Evolutionary conservation across 2,113 vertebrate genomes (phyloP).

Genomic region (Gasterosteus aculeatus): DNA sequence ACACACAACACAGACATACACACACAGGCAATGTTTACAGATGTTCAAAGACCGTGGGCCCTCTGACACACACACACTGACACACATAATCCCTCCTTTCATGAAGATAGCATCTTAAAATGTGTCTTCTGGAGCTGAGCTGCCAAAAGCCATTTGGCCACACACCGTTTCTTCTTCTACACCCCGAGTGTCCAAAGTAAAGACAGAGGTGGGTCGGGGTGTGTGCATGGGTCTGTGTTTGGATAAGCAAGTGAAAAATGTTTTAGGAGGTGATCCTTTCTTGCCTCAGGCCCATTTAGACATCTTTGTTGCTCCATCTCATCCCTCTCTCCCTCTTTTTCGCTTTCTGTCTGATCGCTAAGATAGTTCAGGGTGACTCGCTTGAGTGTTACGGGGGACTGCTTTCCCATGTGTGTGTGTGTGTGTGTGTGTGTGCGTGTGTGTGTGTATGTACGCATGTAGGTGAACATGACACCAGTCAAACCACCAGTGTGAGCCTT

Average conservation of each 20-base stretch:
- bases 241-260: constrained; percentile 78
- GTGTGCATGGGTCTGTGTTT: constrained; percentile 67
- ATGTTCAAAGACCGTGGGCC: constrained; percentile 71
- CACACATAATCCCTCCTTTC: constrained; percentile 75
- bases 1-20: constrained; percentile 44
- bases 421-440: constrained; percentile 44
- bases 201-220: constrained; percentile 46
- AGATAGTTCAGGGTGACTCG: constrained; percentile 82
- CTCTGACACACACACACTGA: constrained; percentile 46
- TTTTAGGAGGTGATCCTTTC: constrained; percentile 66
- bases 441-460: constrained; percentile 47
- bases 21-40: constrained; percentile 67
- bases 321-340: constrained; percentile 54
- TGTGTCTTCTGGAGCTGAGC: constrained; percentile 67
- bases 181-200: constrained; percentile 62
- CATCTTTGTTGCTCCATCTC: constrained; percentile 61
- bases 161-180: constrained; percentile 70
- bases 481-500: constrained; percentile 46
- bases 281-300: constrained; percentile 71
- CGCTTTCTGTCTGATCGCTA: constrained; percentile 67
- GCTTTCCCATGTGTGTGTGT: constrained; percentile 50
- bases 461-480: constrained; percentile 68
- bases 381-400: constrained; percentile 75
- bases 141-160: constrained; percentile 67
- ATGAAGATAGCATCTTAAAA: constrained; percentile 81